phyloP scores from a whole-genome alignment of 2,888 invertebrate species.

The Lithophane ornitopus region DNA sequence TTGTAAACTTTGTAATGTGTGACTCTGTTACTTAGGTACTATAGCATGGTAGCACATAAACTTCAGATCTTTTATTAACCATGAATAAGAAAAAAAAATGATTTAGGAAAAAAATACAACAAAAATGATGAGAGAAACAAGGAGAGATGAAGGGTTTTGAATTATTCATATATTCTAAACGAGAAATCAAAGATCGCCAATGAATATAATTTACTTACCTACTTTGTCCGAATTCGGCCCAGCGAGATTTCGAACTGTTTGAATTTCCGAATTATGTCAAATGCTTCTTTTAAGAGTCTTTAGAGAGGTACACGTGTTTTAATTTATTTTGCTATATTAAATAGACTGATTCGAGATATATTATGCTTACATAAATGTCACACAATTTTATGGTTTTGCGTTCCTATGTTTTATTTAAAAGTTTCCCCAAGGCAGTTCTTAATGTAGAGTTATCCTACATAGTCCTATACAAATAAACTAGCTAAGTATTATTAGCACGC shows the following conservation, averaged over 20 bases:
- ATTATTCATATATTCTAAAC: constrained; percentile 70
- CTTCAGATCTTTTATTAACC: constrained; percentile 3
- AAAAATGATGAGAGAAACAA: constrained; percentile 40
- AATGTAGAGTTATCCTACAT: neutral
- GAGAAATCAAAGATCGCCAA: constrained; percentile 69
- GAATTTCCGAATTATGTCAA: constrained; percentile 29
- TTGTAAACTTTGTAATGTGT: neutral
- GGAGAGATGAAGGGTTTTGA: constrained; percentile 65
- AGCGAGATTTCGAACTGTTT: constrained; percentile 30
- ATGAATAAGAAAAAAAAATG: constrained; percentile 16
- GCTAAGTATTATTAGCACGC: neutral
- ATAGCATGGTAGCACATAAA: neutral
- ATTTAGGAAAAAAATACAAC: constrained; percentile 25
- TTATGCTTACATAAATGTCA: neutral
- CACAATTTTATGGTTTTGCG: neutral
- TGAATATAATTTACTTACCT: constrained; percentile 66
- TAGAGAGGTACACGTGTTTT: neutral
- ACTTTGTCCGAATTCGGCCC: constrained; percentile 42
- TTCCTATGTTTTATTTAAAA: neutral
- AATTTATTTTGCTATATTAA: neutral
- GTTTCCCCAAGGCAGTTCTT: neutral
- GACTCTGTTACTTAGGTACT: neutral
- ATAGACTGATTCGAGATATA: neutral
- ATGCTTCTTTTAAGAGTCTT: neutral
- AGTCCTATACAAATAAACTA: neutral